Conservation (phyloP, 1,140 invertebrate species). For the Pseudomyrmex gracilis region DNA sequence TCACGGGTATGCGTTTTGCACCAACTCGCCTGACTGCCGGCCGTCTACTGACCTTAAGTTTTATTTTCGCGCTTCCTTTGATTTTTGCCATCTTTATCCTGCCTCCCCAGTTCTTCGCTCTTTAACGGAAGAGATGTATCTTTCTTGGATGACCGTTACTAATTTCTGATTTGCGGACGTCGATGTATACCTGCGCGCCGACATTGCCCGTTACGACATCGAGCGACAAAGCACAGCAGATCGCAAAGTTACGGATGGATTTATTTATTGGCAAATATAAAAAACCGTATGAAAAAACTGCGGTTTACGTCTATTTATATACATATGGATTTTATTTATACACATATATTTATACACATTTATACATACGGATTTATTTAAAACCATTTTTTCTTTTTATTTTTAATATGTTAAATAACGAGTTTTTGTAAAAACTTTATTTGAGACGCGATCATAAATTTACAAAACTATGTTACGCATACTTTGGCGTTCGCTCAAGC, state of each 20-base stretch:
- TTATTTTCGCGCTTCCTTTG: slow-evolving; percentile 51
- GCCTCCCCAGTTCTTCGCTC: slow-evolving; percentile 12
- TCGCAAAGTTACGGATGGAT: slow-evolving; percentile 34
- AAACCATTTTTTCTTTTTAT: background rate
- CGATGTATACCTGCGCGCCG: background rate
- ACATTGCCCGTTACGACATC: slow-evolving; percentile 34
- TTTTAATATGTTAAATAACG: background rate
- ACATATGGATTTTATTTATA: no score
- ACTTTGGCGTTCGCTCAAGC: background rate
- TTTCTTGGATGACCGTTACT: slow-evolving; percentile 46
- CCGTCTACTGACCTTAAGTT: slow-evolving; percentile 61
- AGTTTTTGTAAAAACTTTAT: no score
- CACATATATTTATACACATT: no score
- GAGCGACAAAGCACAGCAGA: slow-evolving; percentile 50
- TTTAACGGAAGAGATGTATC: slow-evolving; percentile 54
- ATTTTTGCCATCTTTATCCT: slow-evolving; percentile 56
- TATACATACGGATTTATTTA: no score
- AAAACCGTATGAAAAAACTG: background rate
- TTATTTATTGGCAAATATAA: slow-evolving; percentile 4
- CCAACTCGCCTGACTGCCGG: slow-evolving; percentile 51
- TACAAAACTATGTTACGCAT: slow-evolving; percentile 16
- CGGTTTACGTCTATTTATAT: background rate
- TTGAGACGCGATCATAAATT: background rate
- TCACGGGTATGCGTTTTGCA: slow-evolving; percentile 48
- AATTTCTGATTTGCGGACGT: slow-evolving; percentile 45